These are phyloP conservation scores for Danaus plexippus DNA, from an alignment of 1,140 invertebrate species.

Conservation along the genomic window DNA sequence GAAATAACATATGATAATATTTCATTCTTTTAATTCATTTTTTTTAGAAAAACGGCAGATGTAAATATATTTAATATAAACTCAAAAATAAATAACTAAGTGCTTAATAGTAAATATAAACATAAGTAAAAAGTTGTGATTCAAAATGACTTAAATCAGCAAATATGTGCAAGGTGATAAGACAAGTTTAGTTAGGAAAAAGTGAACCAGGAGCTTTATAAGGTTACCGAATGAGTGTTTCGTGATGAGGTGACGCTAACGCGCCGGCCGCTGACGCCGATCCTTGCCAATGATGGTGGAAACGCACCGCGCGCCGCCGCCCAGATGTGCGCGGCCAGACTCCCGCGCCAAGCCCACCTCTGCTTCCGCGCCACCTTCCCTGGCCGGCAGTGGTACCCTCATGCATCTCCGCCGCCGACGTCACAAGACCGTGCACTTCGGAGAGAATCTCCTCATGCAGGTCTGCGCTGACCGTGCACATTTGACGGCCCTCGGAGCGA, in stretches of 20 bases:
- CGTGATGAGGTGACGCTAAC: constrained; percentile 64
- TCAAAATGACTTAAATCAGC: constrained; percentile 13
- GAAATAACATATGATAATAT: too few species aligned
- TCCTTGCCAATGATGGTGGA: constrained; percentile 70
- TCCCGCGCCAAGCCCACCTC: constrained; percentile 56
- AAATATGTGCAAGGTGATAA: constrained; percentile 25
- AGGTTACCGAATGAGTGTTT: constrained; percentile 20
- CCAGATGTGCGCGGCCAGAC: constrained; percentile 61
- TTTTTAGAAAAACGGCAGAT: too few species aligned
- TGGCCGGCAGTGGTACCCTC: constrained; percentile 65
- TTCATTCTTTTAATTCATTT: too few species aligned
- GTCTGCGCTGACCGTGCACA: constrained; percentile 76
- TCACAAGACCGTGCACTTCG: constrained; percentile 83
- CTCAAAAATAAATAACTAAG: too few species aligned
- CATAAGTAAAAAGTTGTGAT: constrained; percentile 1
- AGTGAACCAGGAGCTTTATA: constrained; percentile 19
- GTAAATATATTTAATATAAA: too few species aligned
- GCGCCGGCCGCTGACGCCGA: constrained; percentile 66
- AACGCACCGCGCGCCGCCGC: constrained; percentile 66
- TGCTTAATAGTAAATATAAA: too few species aligned
- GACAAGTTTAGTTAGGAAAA: constrained; percentile 15
- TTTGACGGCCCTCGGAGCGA: constrained; percentile 60
- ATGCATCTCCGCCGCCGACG: constrained; percentile 75
- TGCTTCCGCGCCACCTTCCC: constrained; percentile 58
- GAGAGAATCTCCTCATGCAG: constrained; percentile 78